A percentile compares a stretch with the other conserved stretches of the same genome.
These are phyloP conservation scores for Eupelmus urozonus DNA, from an alignment of 2,888 invertebrate species.

Conservation along the genomic window DNA sequence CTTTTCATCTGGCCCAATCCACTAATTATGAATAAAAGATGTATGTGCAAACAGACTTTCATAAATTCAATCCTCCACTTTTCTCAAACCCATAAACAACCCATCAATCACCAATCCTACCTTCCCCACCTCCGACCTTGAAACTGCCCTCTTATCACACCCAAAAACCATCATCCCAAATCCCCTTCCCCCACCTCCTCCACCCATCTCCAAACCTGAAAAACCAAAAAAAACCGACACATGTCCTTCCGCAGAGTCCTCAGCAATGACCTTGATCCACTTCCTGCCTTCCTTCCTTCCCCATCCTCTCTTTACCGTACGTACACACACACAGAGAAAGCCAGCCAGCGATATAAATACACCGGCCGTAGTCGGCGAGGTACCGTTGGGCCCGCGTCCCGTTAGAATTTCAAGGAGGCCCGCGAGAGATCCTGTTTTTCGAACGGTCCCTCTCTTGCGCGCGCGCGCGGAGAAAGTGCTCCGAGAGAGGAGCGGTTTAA, in stretches of 20 bases:
- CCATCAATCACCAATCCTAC: too few species aligned
- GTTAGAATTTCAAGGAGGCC: slow-evolving; percentile 63
- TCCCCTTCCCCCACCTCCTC: background rate
- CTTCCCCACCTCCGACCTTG: background rate
- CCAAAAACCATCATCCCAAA: background rate
- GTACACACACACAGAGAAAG: background rate
- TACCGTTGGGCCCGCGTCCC: slow-evolving; percentile 70
- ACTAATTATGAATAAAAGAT: too few species aligned
- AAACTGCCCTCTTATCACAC: background rate
- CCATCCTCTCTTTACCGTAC: too few species aligned
- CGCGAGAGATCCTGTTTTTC: slow-evolving; percentile 71
- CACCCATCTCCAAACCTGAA: background rate
- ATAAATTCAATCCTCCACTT: too few species aligned
- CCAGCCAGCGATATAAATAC: background rate
- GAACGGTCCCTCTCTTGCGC: slow-evolving; percentile 68
- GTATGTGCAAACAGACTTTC: too few species aligned
- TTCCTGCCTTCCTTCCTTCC: too few species aligned
- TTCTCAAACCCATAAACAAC: too few species aligned
- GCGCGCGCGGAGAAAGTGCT: slow-evolving; percentile 72
- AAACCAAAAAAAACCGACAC: background rate
- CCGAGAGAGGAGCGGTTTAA: slow-evolving; percentile 70
- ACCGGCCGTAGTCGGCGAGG: slow-evolving; percentile 31
- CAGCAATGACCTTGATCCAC: slow-evolving; percentile 56
- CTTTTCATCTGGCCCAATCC: too few species aligned
- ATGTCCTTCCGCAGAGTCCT: slow-evolving; percentile 20